A percentile compares a stretch with the other conserved stretches of the same genome.
Conservation (phyloP, 1,140 invertebrate genomes). For the Euwallacea fornicatus region DNA sequence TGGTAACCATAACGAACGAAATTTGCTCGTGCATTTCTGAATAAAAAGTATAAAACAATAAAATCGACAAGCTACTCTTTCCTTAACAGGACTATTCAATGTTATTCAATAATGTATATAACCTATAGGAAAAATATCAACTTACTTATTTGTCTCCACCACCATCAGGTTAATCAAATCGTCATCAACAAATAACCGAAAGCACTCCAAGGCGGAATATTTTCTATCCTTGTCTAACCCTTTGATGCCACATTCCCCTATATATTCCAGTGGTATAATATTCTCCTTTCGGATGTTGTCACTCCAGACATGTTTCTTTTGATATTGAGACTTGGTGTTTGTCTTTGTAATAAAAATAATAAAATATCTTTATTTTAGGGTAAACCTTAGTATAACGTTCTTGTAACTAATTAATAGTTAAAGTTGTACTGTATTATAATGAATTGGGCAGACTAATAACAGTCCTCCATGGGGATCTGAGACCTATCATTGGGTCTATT, state of each 20-base stretch:
- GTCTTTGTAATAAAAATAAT: neutral
- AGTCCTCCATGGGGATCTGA: neutral
- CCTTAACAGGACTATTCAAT: neutral
- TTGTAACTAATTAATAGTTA: neutral
- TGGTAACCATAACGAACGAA: conserved; percentile 26
- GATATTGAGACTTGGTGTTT: neutral
- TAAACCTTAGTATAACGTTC: neutral
- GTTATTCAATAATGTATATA: neutral
- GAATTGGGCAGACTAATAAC: neutral
- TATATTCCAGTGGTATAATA: conserved; percentile 10
- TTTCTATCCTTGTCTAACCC: conserved; percentile 3
- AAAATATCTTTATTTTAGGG: neutral
- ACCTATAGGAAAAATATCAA: neutral
- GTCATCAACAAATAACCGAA: conserved; percentile 25
- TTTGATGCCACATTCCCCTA: conserved; percentile 6
- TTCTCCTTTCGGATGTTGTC: conserved; percentile 7
- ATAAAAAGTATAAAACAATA: neutral
- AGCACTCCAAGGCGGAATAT: conserved; percentile 18
- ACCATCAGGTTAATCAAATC: conserved; percentile 28
- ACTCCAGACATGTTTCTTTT: conserved; percentile 2
- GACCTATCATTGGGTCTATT: neutral
- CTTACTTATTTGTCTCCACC: conserved; percentile 25
- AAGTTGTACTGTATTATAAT: neutral
- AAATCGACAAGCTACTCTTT: neutral
- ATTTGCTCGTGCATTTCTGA: conserved; percentile 19